Evolutionary conservation across 1,140 invertebrate species (phyloP), one percentile per base, ranked within the genome.

Genomic region (Halictus rubicundus): DNA sequence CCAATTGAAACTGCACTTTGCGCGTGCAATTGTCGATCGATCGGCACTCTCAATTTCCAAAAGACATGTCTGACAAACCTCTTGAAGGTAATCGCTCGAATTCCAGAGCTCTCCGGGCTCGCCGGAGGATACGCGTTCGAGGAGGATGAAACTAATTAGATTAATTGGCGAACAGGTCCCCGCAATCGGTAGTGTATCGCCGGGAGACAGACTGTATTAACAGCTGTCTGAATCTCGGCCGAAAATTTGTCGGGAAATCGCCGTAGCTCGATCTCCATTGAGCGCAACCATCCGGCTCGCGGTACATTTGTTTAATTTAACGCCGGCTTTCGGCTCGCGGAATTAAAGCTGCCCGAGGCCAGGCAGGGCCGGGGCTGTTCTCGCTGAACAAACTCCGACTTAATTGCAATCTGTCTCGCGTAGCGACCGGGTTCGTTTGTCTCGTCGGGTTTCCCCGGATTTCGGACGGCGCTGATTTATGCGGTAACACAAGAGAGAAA

Each of bases 381-480:
- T 12, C 14, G 25, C 25, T 19, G 25, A 61, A 27, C 25, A 61
- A 61, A 61, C 60, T 61, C 6, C 60, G 10, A 37, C 19, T 16
- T 63, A 63, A 63, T 63, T 37, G 27, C 27, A 63, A 63, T 27
- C 60, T 27, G 54, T 61, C 59, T 27, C 52, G 54, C 7, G 12
- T 21, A 21, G n/a, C 23, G 25, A 59, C 21, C 7, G 54, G 66
- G 39, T 63, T 63, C 60, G 42, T n/a, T 14, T 19, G 25, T 25
- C 16, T 37, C 37, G 4, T 68, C 54, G 21, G 61, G 21, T 42
- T 69, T 10, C 12, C n/a, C 54, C n/a, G 12, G 19, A 69, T 64
- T 57, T 69, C 21, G 5, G 9, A 46, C 57, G 19, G 54, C 21
- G 46, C 3, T 52, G n/a, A 65, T 78, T 77, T 74, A 39, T 61